Evolutionary conservation across 2,888 invertebrate genomes (phyloP), one percentile per base, ranked within the genome.

Genomic region (Acleris cristana): DNA sequence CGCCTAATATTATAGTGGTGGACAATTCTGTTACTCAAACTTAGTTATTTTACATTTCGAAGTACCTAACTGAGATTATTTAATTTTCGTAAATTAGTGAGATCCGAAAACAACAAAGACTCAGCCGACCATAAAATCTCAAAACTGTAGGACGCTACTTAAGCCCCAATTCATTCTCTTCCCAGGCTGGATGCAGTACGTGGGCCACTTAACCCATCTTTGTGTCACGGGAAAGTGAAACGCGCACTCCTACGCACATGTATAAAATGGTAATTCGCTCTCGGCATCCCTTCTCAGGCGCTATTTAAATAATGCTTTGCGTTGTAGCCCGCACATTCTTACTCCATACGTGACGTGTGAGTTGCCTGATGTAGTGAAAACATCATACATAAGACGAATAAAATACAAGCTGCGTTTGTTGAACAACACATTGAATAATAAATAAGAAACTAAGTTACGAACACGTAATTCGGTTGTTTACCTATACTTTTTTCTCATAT

Each of bases 231-330:
- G 12, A 68, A 59, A 68, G 59, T 68, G 64, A 64, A 64, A 64
- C 21, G n/a, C 64, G 49, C 54, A 59, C 53, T 64, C 59, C 45
- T 59, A 48, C 60, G 51, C 18, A 60, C 49, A 48, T 52, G 53
- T 58, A 58, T 49, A 67, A 63, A 67, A 67, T 67, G 62, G 53
- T 63, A 63, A 67, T 63, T 58, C 34, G 34, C 23, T 62, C 52
- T 40, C 53, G 67, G 62, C 53, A 57, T 67, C 57, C 58, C 53
- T 63, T 67, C 62, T 62, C 48, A 48, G 58, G 58, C 57, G 67
- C 56, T 62, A 67, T 63, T 67, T 63, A 67, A 67, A 63, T 67
- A 67, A 63, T 67, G 57, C 45, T 52, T 57, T 53, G 49, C 62
- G 62, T 63, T 61, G 56, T 34, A 44, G 61, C 45, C 61, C 52